phyloP scores from a whole-genome alignment of 2,888 invertebrate species.

The Marasmarcha lunaedactyla region DNA sequence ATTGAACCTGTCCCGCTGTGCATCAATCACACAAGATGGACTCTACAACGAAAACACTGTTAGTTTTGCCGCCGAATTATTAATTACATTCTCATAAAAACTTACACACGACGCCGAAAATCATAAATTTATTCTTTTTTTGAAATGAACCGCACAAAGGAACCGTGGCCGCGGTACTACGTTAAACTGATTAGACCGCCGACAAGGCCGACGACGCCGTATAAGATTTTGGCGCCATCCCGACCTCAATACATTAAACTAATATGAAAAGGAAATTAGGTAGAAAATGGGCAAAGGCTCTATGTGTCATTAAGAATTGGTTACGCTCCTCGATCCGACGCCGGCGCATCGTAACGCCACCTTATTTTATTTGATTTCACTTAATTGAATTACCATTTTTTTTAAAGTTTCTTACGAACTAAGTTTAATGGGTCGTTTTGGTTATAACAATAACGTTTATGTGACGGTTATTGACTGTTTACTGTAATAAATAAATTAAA shows the following conservation, averaged over 20 bases:
- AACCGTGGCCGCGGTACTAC: constrained; percentile 47
- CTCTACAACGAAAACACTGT: constrained; percentile 59
- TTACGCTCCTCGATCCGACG: constrained; percentile 42
- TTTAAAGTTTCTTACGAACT: constrained; percentile 56
- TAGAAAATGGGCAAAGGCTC: constrained; percentile 65
- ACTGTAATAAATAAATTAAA: constrained; percentile 29
- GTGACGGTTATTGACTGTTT: constrained; percentile 36
- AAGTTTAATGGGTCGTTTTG: constrained; percentile 49
- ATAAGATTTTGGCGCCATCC: constrained; percentile 71
- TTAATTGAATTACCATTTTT: constrained; percentile 67
- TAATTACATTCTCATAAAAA: constrained; percentile 67
- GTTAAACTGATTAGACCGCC: constrained; percentile 67
- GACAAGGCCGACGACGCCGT: too few relatives aligned
- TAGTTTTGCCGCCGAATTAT: constrained; percentile 73
- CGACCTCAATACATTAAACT: constrained; percentile 65
- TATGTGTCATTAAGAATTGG: constrained; percentile 68
- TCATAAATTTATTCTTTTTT: constrained; percentile 71
- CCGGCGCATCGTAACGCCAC: constrained; percentile 26
- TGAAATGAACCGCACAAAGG: constrained; percentile 67
- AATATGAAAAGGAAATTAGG: constrained; percentile 70
- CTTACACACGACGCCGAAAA: constrained; percentile 65
- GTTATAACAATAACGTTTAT: constrained; percentile 56
- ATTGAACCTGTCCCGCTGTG: constrained; percentile 31
- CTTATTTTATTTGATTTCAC: constrained; percentile 61
- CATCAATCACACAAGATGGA: constrained; percentile 49